Evolutionary conservation across 2,888 invertebrate species (phyloP), one percentile per base, ranked within the genome.

Genomic region (Microctonus hyperodae): DNA sequence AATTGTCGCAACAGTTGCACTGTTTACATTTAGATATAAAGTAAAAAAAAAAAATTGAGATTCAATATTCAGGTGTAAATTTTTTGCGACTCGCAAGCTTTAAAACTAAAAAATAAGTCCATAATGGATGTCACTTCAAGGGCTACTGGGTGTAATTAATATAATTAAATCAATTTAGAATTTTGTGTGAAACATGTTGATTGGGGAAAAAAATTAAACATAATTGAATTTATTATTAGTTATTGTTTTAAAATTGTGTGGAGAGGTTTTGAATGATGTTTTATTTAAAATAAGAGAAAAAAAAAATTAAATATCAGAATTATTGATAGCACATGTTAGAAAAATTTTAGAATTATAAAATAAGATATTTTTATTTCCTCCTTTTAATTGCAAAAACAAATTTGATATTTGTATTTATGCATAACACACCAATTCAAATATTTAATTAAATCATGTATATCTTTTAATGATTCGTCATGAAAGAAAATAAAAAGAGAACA

Each of bases 391-490:
- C 16, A 20, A 16, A 44, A 56, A 56, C 20, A 33, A 33, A 56
- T 5, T 56, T 20, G 22, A 33, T 5, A 51, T 25, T 23, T 51
- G 33, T 56, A 33, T n/a, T 33, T 11, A 56, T 56, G 31, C 11
- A 20, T 51, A 25, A n/a, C 7, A 25, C 51, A 51, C 25, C 51
- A 51, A 28, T 33, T 56, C 23, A 28, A 33, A 20, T 51, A 22
- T 22, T 22, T 3, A 35, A 50, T n/a, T 20, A 56, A n/a, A 33
- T 33, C 33, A 53, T 56, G 23, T 23, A 25, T 25, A 25, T 23
- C 51, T 56, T 33, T 33, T 33, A 7, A 56, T 51, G 35, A 35
- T 55, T 51, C 35, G 20, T 51, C 23, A 11, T 55, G 20, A n/a
- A n/a, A n/a, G n/a, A n/a, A n/a, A n/a, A 51, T 63, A 3, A n/a